phyloP scores from a whole-genome alignment of 2,113 vertebrate genomes.

The Morone saxatilis region DNA sequence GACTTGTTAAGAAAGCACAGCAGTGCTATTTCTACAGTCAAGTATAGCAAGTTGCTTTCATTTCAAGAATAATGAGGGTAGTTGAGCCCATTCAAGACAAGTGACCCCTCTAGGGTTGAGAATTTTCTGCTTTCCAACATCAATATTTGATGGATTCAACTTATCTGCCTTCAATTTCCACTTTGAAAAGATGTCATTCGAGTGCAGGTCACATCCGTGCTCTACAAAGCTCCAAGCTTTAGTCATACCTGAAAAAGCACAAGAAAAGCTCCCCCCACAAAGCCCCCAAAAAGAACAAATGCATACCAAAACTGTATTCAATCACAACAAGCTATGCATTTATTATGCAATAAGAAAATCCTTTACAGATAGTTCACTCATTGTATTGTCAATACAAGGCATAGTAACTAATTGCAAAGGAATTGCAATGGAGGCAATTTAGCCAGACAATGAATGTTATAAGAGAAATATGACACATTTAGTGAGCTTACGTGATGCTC shows the following conservation, averaged over 20 bases:
- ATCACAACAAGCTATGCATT: conserved; percentile 86
- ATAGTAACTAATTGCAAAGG: conserved; percentile 82
- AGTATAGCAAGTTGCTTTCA: conserved; percentile 69
- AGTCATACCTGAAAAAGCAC: conserved; percentile 88
- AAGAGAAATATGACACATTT: conserved; percentile 77
- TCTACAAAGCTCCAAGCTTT: conserved; percentile 84
- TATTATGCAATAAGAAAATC: conserved; percentile 85
- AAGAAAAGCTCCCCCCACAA: conserved; percentile 85
- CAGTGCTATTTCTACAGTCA: conserved; percentile 63
- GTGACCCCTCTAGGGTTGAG: conserved; percentile 35
- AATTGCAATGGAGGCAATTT: conserved; percentile 72
- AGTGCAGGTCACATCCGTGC: conserved; percentile 82
- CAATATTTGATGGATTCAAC: conserved; percentile 80
- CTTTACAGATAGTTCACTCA: conserved; percentile 84
- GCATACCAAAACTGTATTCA: conserved; percentile 85
- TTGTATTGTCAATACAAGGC: conserved; percentile 82
- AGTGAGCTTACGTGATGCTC: conserved; percentile 81
- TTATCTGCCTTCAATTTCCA: conserved; percentile 85
- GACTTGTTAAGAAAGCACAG: conserved; percentile 69
- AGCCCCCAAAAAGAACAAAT: conserved; percentile 84
- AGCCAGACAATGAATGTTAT: conserved; percentile 78
- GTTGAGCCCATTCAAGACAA: conserved; percentile 52
- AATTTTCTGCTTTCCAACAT: conserved; percentile 64
- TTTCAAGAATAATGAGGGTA: conserved; percentile 56
- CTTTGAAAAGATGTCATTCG: conserved; percentile 83